Conservation (phyloP, 2,113 vertebrate species). For the Corythornis cristatus region DNA sequence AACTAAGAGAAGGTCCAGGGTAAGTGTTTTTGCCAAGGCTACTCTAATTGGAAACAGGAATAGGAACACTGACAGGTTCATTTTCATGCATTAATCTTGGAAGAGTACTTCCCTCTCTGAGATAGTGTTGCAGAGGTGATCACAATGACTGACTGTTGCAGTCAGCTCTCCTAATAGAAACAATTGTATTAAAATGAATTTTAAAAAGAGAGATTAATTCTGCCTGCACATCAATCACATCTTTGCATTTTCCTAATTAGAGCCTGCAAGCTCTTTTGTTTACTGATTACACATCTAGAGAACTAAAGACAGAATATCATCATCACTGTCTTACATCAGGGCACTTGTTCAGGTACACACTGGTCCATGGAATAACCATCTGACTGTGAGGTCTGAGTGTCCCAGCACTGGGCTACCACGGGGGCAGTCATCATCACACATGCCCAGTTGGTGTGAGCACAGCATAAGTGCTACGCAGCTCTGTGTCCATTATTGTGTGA, state of each 20-base stretch:
- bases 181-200: not conserved
- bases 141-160: not conserved
- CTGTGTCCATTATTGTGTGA: not conserved
- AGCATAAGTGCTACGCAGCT: not conserved
- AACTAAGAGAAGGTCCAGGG: not conserved
- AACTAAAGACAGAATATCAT: not conserved
- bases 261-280: not conserved
- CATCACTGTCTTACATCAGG: not conserved
- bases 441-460: not conserved
- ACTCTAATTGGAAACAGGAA: not conserved
- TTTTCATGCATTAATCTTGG: not conserved
- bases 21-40: not conserved
- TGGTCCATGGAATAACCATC: not conserved
- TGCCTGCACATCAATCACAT: not conserved
- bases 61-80: not conserved
- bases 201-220: slow-evolving; percentile 1
- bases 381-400: not conserved
- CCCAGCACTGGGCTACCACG: fast-evolving
- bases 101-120: not conserved
- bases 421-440: not conserved
- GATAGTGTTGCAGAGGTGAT: not conserved
- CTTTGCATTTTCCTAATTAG: not conserved
- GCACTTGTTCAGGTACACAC: not conserved
- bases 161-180: not conserved
- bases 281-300: not conserved